Evolutionary conservation across 1,140 invertebrate genomes (phyloP).

Genomic region (Trachymyrmex septentrionalis): DNA sequence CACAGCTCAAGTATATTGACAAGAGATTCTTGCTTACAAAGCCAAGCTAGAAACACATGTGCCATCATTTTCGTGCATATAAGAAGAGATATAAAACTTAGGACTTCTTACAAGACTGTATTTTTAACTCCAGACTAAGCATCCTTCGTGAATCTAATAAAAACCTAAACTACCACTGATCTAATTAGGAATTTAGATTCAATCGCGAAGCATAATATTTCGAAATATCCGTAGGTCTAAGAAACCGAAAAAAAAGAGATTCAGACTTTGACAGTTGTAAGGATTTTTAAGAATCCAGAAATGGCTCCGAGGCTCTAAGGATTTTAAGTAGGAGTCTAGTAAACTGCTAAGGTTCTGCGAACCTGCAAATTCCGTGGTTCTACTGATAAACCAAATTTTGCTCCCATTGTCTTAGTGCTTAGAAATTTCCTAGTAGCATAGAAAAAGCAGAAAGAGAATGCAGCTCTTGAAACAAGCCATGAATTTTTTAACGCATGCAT

Average conservation of each 20-base stretch:
- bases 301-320: constrained; percentile 22
- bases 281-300: constrained; percentile 12
- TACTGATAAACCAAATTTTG: constrained; percentile 35
- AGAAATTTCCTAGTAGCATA: constrained; percentile 59
- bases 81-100: constrained; percentile 68
- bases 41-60: constrained; percentile 75
- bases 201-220: constrained; percentile 40
- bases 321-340: constrained; percentile 22
- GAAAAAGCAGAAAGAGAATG: constrained; percentile 13
- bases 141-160: constrained; percentile 20
- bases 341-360: constrained; percentile 32
- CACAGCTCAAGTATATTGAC: constrained; percentile 68
- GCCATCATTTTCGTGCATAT: constrained; percentile 76
- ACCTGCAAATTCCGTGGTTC: constrained; percentile 46
- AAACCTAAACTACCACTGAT: constrained; percentile 37
- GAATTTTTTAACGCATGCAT: constrained; percentile 29
- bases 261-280: constrained; percentile 40
- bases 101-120: constrained; percentile 74
- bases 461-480: background rate
- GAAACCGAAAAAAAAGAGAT: constrained; percentile 29
- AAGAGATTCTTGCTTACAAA: constrained; percentile 65
- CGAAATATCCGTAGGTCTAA: constrained; percentile 45
- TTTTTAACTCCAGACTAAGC: constrained; percentile 70
- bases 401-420: constrained; percentile 56
- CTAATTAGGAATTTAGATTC: constrained; percentile 36